Evolutionary conservation across 2,888 invertebrate species (phyloP).

Genomic region (Aelia acuminata): DNA sequence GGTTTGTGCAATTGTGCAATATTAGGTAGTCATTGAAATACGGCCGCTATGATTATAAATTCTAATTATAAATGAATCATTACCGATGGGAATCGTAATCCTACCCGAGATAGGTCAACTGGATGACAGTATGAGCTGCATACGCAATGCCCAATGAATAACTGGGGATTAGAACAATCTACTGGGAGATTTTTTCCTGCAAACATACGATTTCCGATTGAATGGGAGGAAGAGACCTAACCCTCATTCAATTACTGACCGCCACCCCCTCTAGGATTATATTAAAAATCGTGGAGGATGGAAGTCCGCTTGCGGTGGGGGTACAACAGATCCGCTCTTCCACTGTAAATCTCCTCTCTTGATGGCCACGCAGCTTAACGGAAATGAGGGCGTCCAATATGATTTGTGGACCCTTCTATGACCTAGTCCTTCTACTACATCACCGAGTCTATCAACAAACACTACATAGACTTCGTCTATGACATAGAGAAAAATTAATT

Average conservation of each 20-base stretch:
- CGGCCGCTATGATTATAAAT: background rate
- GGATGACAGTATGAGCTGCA: background rate
- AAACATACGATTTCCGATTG: background rate
- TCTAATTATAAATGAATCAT: slow-evolving; percentile 16
- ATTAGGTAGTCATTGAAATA: background rate
- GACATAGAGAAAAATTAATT: no score
- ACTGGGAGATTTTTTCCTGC: slow-evolving; percentile 28
- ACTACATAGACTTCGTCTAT: background rate
- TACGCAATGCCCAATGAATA: slow-evolving; percentile 1
- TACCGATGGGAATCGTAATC: background rate
- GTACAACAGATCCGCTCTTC: background rate
- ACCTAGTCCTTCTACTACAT: background rate
- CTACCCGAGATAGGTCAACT: background rate
- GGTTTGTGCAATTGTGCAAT: background rate
- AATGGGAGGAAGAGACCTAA: background rate
- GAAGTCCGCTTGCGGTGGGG: background rate
- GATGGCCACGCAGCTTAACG: background rate
- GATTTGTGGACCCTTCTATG: slow-evolving; percentile 20
- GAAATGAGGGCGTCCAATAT: slow-evolving; percentile 19
- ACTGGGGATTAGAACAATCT: slow-evolving; percentile 3
- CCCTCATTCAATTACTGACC: slow-evolving; percentile 36
- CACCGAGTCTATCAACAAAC: background rate
- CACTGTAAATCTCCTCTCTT: slow-evolving; percentile 7
- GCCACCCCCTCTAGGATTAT: background rate
- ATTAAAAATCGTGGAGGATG: background rate